phyloP scores from a whole-genome alignment of 2,888 invertebrate species.

The Synanthedon vespiformis region DNA sequence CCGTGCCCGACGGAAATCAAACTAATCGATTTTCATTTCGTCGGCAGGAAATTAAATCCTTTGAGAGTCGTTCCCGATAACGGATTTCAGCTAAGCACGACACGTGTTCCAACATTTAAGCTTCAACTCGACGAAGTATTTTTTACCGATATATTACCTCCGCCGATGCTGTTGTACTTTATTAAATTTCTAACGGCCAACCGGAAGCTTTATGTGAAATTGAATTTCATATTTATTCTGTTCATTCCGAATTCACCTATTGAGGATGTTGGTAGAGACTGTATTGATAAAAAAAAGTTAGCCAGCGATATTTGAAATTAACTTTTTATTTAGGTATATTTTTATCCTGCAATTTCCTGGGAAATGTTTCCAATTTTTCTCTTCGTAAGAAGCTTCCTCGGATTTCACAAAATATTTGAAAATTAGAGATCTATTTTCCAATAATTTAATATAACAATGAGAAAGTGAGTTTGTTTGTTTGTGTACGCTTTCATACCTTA shows the following conservation, averaged over 20 bases:
- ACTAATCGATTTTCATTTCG: slow-evolving; percentile 70
- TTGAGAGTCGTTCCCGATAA: slow-evolving; percentile 62
- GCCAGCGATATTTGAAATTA: no score
- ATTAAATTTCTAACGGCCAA: slow-evolving; percentile 23
- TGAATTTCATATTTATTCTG: slow-evolving; percentile 22
- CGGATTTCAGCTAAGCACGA: slow-evolving; percentile 62
- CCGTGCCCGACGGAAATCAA: slow-evolving; percentile 57
- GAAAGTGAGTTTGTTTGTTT: no score
- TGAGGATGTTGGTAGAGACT: not conserved
- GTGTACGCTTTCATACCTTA: no score
- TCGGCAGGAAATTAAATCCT: slow-evolving; percentile 70
- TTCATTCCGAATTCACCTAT: slow-evolving; percentile 12
- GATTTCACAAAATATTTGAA: no score
- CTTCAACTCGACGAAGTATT: slow-evolving; percentile 12
- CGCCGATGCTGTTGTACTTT: slow-evolving; percentile 14
- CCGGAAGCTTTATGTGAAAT: slow-evolving; percentile 18
- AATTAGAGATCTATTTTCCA: no score
- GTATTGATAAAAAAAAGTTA: no score
- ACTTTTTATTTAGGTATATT: no score
- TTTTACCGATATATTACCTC: slow-evolving; percentile 20
- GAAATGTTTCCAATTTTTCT: no score
- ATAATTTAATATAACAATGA: no score
- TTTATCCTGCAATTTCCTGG: no score
- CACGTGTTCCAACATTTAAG: slow-evolving; percentile 45
- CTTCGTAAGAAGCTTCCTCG: no score